Conservation (phyloP, 2,888 invertebrate species). For the Epistrophe grossulariae region DNA sequence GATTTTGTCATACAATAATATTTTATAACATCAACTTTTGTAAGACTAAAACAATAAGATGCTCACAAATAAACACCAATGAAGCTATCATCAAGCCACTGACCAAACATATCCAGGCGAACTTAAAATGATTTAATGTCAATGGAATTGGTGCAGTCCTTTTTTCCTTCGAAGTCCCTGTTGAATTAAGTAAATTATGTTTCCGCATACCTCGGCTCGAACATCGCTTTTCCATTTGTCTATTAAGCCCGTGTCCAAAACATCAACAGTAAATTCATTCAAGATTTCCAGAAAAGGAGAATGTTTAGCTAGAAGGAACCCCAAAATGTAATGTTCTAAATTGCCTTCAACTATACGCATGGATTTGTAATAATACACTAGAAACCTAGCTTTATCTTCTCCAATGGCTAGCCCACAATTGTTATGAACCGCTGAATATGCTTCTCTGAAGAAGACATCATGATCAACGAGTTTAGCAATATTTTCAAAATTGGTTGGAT, state of each 20-base stretch:
- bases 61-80: not conserved
- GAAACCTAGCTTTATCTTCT: not conserved
- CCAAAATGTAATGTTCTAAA: not conserved
- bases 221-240: slow-evolving; percentile 15
- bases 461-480: not conserved
- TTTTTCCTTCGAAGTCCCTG: not conserved
- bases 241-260: slow-evolving; percentile 8
- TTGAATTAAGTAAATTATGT: not conserved
- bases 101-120: not conserved
- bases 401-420: not conserved
- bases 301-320: not conserved
- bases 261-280: not conserved
- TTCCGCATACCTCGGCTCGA: not conserved
- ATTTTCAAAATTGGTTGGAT: not conserved
- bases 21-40: not conserved
- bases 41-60: not conserved
- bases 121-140: not conserved
- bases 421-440: not conserved
- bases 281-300: slow-evolving; percentile 20
- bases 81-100: not conserved
- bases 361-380: not conserved
- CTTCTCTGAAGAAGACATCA: not conserved
- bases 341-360: not conserved
- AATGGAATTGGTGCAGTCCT: not conserved
- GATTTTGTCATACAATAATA: not conserved